Conservation (phyloP, 2,888 invertebrate genomes). For the Laothoe populi region DNA sequence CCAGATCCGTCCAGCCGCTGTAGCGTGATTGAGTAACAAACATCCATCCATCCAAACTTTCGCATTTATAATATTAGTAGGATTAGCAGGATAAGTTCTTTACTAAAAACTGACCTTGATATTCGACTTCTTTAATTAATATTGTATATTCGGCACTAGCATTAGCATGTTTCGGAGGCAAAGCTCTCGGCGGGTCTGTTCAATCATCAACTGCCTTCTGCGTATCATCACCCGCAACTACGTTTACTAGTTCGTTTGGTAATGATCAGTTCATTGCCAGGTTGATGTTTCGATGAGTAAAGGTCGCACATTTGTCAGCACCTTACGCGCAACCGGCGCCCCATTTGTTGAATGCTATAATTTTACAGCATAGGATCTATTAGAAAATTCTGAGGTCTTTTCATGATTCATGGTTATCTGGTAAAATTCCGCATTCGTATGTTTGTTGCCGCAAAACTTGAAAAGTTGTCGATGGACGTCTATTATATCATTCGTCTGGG, state of each 20-base stretch:
- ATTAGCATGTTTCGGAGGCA: not conserved
- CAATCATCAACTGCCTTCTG: not conserved
- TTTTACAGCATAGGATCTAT: not conserved
- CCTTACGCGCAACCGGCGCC: not conserved
- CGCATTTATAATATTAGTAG: too few species aligned
- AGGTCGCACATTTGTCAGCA: not conserved
- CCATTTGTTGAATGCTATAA: not conserved
- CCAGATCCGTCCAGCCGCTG: too few species aligned
- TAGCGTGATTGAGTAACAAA: too few species aligned
- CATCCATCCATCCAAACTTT: too few species aligned
- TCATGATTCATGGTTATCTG: too few species aligned
- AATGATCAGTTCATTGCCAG: not conserved
- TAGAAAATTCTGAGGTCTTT: too few species aligned
- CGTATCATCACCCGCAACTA: not conserved
- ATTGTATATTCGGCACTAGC: not conserved
- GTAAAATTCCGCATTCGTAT: too few species aligned
- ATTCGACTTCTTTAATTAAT: not conserved
- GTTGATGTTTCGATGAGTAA: not conserved
- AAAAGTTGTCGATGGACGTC: too few species aligned
- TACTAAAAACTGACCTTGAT: not conserved
- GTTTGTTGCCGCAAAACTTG: too few species aligned
- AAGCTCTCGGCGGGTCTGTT: not conserved
- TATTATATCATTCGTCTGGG: not conserved
- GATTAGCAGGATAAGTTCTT: too few species aligned
- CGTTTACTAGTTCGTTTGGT: not conserved